phyloP scores from a whole-genome alignment of 2,113 vertebrate genomes.

The Heterocephalus glaber region DNA sequence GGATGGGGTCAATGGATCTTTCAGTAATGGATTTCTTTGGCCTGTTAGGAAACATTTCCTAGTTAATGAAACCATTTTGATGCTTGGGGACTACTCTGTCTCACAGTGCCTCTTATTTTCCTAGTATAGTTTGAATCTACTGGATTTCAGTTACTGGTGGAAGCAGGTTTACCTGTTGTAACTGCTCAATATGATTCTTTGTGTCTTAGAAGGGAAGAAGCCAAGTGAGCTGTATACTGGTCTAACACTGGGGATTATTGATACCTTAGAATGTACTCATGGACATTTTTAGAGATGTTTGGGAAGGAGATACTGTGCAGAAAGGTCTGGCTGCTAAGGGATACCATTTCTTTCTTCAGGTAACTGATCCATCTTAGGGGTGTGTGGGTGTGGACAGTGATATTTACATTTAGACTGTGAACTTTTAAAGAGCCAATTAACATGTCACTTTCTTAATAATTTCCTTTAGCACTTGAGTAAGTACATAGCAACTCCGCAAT shows the following conservation, averaged over 20 bases:
- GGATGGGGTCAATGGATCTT: conserved; percentile 15
- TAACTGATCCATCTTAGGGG: not conserved
- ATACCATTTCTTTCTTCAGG: not conserved
- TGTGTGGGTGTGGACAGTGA: not conserved
- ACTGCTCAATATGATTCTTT: not conserved
- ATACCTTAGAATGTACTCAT: not conserved
- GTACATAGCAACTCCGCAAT: not conserved
- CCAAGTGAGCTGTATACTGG: not conserved
- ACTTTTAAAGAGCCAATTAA: not conserved
- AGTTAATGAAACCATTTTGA: conserved; percentile 52
- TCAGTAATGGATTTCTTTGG: conserved; percentile 20
- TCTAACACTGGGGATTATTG: not conserved
- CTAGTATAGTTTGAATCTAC: conserved; percentile 53
- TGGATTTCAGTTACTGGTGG: conserved; percentile 16
- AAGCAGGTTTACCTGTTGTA: conserved; percentile 12
- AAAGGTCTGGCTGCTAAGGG: not conserved
- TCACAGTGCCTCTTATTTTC: conserved; percentile 4
- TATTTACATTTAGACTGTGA: not conserved
- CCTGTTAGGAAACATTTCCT: conserved; percentile 36
- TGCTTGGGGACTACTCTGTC: not conserved
- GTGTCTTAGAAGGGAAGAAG: conserved; percentile 31
- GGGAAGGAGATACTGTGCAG: not conserved
- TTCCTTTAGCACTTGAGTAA: not conserved
- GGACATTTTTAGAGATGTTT: not conserved
- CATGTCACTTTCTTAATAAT: not conserved